These are phyloP conservation scores for Bolinopsis microptera DNA, from an alignment of 37 sponge, comb jelly and placozoan genomes.

Conservation along the genomic window DNA sequence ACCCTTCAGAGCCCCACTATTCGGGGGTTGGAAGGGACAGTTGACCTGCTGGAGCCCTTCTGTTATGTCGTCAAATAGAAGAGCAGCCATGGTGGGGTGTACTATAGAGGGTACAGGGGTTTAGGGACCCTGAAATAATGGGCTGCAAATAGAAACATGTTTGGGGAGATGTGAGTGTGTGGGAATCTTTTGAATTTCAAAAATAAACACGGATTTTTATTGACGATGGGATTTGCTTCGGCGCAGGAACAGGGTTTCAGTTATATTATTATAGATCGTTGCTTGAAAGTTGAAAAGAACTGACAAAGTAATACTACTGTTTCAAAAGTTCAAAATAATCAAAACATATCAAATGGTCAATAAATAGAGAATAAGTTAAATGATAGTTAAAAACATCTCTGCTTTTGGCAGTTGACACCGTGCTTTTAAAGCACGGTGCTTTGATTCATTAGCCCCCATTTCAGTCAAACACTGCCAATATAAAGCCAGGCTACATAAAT, in stretches of 20 bases:
- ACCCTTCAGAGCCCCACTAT: not conserved
- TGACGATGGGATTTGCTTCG: no score
- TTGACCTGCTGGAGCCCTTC: not conserved
- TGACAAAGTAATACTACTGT: not conserved
- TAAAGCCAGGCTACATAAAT: no score
- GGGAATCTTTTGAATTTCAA: no score
- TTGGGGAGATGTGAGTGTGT: no score
- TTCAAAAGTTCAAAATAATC: not conserved
- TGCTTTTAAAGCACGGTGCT: no score
- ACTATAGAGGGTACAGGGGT: not conserved
- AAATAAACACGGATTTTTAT: no score
- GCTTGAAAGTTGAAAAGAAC: no score
- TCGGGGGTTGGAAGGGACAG: slow-evolving; percentile 21
- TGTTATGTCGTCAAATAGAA: slow-evolving; percentile 28
- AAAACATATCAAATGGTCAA: not conserved
- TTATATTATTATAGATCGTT: no score
- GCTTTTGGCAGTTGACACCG: no score
- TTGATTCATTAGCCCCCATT: no score
- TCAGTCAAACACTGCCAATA: no score
- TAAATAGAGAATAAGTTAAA: not conserved
- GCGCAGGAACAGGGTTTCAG: no score
- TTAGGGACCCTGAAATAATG: not conserved
- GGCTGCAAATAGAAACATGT: not conserved
- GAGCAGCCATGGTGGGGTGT: not conserved
- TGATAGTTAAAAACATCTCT: not conserved